Percentiles rank a stretch among this genome's conserved stretches.
phyloP scores from a whole-genome alignment of 2,113 vertebrate species.

The Chitala chitala region DNA sequence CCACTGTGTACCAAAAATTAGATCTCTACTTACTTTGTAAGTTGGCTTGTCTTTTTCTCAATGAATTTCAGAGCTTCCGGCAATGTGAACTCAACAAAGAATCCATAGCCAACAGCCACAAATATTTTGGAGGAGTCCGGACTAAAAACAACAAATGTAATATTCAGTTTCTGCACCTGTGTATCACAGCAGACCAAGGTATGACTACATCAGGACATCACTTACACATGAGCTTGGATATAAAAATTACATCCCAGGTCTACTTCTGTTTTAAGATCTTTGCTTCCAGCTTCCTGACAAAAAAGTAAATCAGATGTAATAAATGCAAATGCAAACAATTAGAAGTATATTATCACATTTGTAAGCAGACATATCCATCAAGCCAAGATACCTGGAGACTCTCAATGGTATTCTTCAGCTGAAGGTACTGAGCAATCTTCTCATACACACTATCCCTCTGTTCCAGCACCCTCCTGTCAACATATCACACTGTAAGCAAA shows the following conservation, averaged over 20 bases:
- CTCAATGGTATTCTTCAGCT: conserved; percentile 78
- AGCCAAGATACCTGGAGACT: conserved; percentile 65
- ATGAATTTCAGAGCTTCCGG: conserved; percentile 78
- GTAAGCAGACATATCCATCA: neutral
- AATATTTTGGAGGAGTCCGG: conserved; percentile 74
- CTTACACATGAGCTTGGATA: conserved; percentile 81
- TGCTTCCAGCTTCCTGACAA: conserved; percentile 59
- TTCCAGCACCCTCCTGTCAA: conserved; percentile 71
- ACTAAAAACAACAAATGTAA: conserved; percentile 43
- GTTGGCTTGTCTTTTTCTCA: conserved; percentile 75
- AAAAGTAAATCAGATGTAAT: neutral
- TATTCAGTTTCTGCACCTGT: neutral
- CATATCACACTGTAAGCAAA: conserved; percentile 7
- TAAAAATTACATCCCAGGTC: conserved; percentile 85
- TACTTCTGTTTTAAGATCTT: conserved; percentile 72
- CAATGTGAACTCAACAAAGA: conserved; percentile 78
- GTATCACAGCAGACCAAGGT: neutral
- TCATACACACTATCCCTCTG: conserved; percentile 79
- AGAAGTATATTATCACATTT: neutral
- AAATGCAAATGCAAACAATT: neutral
- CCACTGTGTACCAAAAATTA: no score
- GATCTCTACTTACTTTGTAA: conserved; percentile 76
- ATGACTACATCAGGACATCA: conserved; percentile 2
- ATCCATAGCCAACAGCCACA: conserved; percentile 78
- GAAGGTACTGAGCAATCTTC: conserved; percentile 78